These are phyloP conservation scores for Pterois miles DNA, from an alignment of 2,797 vertebrate genomes.

Conservation along the genomic window DNA sequence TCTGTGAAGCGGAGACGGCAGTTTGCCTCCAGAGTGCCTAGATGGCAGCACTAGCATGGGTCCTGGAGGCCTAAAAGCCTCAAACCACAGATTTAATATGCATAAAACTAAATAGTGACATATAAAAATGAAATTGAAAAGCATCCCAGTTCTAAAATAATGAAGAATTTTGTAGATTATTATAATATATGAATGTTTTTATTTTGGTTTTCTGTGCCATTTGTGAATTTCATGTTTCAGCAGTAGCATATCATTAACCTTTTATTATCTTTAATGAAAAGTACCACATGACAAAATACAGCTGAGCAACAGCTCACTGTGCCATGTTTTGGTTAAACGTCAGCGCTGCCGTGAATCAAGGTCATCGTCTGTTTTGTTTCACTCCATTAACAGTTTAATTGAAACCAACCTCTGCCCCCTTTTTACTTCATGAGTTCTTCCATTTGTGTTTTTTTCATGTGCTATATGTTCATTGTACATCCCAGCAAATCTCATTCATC, in stretches of 20 bases:
- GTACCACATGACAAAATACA: conserved; percentile 14
- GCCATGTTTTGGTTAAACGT: conserved; percentile 36
- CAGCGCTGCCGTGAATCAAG: conserved; percentile 36
- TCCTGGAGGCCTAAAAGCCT: background rate
- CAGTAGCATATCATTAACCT: background rate
- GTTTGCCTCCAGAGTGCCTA: conserved; percentile 40
- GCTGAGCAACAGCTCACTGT: conserved; percentile 6
- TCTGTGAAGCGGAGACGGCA: background rate
- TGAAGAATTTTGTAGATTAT: background rate
- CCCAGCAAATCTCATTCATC: conserved; percentile 55
- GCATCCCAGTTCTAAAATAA: background rate
- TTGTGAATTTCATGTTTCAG: too few relatives aligned
- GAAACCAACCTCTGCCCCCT: conserved; percentile 48
- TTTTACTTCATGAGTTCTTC: conserved; percentile 14
- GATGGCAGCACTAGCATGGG: conserved; percentile 72
- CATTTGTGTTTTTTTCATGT: conserved; percentile 45
- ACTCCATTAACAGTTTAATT: conserved; percentile 61
- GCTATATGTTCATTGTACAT: conserved; percentile 48
- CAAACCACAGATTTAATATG: background rate
- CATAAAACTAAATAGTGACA: background rate
- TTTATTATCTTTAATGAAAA: background rate
- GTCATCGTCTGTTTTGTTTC: conserved; percentile 56
- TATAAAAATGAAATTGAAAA: background rate
- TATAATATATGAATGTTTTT: background rate
- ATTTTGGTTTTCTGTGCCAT: background rate